Percentiles rank a stretch among this genome's conserved stretches.
phyloP scores from a whole-genome alignment of 1,140 invertebrate genomes.

The Nasonia longicornis region DNA sequence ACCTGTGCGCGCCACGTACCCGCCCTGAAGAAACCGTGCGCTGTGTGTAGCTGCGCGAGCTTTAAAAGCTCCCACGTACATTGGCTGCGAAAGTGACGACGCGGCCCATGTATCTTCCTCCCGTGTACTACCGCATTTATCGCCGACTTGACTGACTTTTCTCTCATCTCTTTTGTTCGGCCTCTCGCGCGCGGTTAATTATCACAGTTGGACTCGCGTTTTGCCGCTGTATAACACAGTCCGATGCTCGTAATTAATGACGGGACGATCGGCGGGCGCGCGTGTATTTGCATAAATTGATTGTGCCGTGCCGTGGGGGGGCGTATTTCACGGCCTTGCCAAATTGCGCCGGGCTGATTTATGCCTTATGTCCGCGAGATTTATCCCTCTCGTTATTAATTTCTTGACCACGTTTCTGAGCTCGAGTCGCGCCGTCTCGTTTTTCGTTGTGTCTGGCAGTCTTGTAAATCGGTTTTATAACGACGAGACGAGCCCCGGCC shows the following conservation, averaged over 20 bases:
- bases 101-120: background rate
- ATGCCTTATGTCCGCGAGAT: background rate
- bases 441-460: background rate
- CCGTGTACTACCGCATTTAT: background rate
- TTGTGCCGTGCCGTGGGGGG: background rate
- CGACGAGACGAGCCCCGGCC: background rate
- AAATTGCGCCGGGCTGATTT: slow-evolving; percentile 24
- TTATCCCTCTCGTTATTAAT: slow-evolving; percentile 20
- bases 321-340: background rate
- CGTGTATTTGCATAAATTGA: slow-evolving; percentile 40
- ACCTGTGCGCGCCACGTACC: background rate
- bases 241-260: background rate
- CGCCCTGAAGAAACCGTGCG: no score
- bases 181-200: background rate
- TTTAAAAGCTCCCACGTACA: no score
- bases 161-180: no score
- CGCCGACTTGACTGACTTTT: background rate
- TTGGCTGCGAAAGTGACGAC: background rate
- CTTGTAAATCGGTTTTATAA: slow-evolving; percentile 14
- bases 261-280: background rate
- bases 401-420: slow-evolving; percentile 11
- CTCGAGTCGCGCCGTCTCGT: background rate
- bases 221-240: no score
- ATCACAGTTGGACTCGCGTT: background rate
- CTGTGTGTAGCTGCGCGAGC: no score